These are phyloP conservation scores for Oasisia sp. DNA, from an alignment of 2,888 invertebrate genomes.

Conservation along the genomic window DNA sequence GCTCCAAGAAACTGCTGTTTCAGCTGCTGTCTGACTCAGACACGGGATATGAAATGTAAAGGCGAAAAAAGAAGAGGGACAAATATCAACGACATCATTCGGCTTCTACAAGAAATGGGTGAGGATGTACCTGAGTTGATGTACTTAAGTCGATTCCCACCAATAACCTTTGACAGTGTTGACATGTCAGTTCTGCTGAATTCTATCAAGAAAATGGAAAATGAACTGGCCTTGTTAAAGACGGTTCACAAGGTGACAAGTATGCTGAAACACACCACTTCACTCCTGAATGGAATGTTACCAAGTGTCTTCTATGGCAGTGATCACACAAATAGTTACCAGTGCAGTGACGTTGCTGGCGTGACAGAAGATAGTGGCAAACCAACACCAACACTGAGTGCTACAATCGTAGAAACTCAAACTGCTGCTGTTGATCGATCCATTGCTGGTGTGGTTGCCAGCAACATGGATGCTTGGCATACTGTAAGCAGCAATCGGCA, in stretches of 20 bases:
- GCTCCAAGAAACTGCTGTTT: not conserved
- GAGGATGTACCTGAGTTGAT: not conserved
- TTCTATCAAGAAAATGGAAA: not conserved
- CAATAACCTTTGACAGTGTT: not conserved
- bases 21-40: not conserved
- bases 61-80: not conserved
- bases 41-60: not conserved
- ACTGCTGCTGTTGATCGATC: too few species aligned
- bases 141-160: not conserved
- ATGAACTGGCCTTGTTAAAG: not conserved
- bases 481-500: not conserved
- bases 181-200: not conserved
- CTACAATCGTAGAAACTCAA: not conserved
- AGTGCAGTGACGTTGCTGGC: too few species aligned
- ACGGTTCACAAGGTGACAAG: too few species aligned
- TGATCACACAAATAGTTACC: too few species aligned
- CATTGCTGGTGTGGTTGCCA: too few species aligned
- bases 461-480: not conserved
- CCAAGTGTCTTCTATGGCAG: too few species aligned
- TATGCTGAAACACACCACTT: too few species aligned
- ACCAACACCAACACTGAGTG: too few species aligned
- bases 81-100: not conserved
- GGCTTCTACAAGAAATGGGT: not conserved
- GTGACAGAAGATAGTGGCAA: too few species aligned
- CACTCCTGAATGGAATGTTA: not conserved